Conservation (phyloP, 2,113 vertebrate genomes). For the Prionailurus bengalensis region DNA sequence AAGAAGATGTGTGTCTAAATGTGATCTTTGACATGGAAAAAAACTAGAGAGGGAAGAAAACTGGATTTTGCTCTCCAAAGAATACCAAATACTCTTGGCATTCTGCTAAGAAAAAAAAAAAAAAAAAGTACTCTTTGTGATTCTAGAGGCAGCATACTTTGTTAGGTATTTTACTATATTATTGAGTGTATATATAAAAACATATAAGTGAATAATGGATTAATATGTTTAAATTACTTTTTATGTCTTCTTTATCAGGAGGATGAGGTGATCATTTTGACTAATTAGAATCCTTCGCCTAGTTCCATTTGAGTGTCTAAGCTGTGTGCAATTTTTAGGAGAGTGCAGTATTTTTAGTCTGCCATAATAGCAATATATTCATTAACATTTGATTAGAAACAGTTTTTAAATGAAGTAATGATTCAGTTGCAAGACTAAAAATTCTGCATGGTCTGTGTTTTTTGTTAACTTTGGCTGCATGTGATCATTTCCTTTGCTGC, state of each 20-base stretch:
- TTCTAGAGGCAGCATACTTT: not conserved
- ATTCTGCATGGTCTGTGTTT: slow-evolving; percentile 79
- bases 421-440: slow-evolving; percentile 77
- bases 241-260: slow-evolving; percentile 93
- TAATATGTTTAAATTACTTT: slow-evolving; percentile 89
- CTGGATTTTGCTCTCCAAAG: not conserved
- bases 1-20: not conserved
- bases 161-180: slow-evolving; percentile 46
- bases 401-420: slow-evolving; percentile 54
- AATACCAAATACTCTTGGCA: not conserved
- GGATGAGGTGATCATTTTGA: slow-evolving; percentile 95
- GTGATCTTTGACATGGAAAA: not conserved
- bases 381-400: slow-evolving; percentile 67
- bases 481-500: slow-evolving; percentile 70
- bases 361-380: slow-evolving; percentile 40
- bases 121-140: not conserved
- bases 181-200: slow-evolving; percentile 60
- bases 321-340: slow-evolving; percentile 87
- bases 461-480: slow-evolving; percentile 81
- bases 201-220: slow-evolving; percentile 76
- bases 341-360: slow-evolving; percentile 86
- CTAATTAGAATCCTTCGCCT: slow-evolving; percentile 84
- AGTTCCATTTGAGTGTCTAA: slow-evolving; percentile 84
- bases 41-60: not conserved
- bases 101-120: not conserved